phyloP scores from a whole-genome alignment of 2,797 vertebrate species.

The Lerista edwardsae region DNA sequence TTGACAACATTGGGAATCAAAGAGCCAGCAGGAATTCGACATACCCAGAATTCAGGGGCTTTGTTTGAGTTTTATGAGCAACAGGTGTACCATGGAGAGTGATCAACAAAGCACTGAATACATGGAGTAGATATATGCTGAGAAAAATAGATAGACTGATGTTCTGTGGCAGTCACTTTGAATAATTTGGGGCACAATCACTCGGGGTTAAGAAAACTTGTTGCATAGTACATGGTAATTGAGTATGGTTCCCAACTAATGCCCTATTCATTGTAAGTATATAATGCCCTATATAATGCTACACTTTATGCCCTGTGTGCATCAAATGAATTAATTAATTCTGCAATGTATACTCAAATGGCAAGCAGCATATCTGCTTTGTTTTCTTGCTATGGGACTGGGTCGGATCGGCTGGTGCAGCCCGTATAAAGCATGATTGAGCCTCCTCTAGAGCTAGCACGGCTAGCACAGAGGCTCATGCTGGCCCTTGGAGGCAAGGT shows the following conservation, averaged over 20 bases:
- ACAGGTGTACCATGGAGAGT: not conserved
- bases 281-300: no score
- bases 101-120: not conserved
- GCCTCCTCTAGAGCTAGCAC: no score
- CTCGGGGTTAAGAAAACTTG: not conserved
- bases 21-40: not conserved
- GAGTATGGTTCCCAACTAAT: not conserved
- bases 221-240: not conserved
- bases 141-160: not conserved
- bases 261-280: no score
- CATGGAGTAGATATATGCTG: not conserved
- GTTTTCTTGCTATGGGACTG: no score
- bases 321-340: not conserved
- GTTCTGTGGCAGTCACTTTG: not conserved
- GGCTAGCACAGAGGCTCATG: no score
- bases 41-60: not conserved
- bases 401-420: no score
- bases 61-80: not conserved
- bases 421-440: no score
- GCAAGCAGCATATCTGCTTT: not conserved
- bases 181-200: not conserved
- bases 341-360: not conserved
- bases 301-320: not conserved
- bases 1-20: slow-evolving; percentile 12
- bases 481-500: no score